Evolutionary conservation across 2,888 invertebrate genomes (phyloP).

Genomic region (Athripsodes cinereus): DNA sequence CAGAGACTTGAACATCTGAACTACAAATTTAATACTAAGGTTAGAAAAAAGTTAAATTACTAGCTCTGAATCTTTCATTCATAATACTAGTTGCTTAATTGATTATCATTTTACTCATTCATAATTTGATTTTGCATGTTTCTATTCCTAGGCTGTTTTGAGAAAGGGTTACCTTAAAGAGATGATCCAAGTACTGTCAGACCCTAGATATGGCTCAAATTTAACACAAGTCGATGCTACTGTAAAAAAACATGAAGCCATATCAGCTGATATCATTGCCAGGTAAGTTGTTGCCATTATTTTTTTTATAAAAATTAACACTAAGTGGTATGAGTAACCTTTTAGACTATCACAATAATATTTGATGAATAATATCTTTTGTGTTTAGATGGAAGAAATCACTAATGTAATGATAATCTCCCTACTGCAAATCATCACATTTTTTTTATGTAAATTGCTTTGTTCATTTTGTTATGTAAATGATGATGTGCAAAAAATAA

Average conservation of each 20-base stretch:
- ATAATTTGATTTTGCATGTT: neutral
- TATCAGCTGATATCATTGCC: constrained; percentile 93
- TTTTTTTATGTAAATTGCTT: no score
- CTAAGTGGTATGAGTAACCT: no score
- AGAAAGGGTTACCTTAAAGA: constrained; percentile 94
- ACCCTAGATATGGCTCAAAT: constrained; percentile 86
- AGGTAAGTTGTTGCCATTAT: constrained; percentile 44
- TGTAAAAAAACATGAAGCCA: constrained; percentile 97
- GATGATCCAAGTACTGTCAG: constrained; percentile 93
- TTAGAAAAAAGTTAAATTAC: constrained; percentile 30
- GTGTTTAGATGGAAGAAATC: no score
- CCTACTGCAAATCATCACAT: no score
- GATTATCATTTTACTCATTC: neutral
- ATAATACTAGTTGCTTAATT: neutral
- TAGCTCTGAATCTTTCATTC: neutral
- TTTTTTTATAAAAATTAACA: no score
- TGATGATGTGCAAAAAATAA: no score
- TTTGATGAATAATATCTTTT: no score
- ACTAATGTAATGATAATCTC: no score
- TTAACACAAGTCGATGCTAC: constrained; percentile 93
- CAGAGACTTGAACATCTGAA: constrained; percentile 92
- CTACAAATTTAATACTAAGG: constrained; percentile 92
- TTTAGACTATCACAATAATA: no score
- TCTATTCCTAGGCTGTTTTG: constrained; percentile 65
- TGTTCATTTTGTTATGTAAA: no score